Evolutionary conservation across 2,888 invertebrate species (phyloP), one percentile per base, ranked within the genome.

Genomic region (Leucoma salicis): DNA sequence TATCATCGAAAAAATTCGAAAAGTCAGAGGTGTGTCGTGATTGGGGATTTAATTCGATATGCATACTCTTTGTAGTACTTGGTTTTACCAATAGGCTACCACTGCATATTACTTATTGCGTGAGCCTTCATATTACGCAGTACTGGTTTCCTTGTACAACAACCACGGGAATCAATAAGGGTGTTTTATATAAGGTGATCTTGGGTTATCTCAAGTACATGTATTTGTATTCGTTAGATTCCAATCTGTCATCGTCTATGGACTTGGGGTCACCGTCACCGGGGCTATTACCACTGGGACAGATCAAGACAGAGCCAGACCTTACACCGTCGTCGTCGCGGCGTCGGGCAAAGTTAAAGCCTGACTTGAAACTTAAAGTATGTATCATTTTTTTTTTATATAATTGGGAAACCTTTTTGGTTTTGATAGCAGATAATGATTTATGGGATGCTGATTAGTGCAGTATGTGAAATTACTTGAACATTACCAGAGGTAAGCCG

Each of bases 311-410:
- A 39, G 88, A 92, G 50, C 92, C 92, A 3, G 92, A 91, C 40
- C 72, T 90, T 0, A 78, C 75, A 18, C 92, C 95, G 0, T 92
- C 94, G 16, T 93, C 94, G 0, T 92, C 93, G 0, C 92, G 95
- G 42, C 93, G 96, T 62, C 95, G 96, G 62, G 94, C 95, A 50
- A 97, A 97, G 82, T 86, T 96, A 36, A 97, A 97, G 71, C 95
- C 96, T 6, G 97, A 97, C 80, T 89, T 97, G 37, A 97, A 97
- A 89, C 90, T 99, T 46, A 90, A 90, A 82, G 90, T 89, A 72
- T 57, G 16, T 45, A 31, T 31, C 39, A 24, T 29, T 1, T 25
- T 31, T 12, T 5, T 27, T 3, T 95, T 97, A 91, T 99, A 99
- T 82, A 21, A 21, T 8, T 8, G 2, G 1, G 8, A 21, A 21